Base-by-base conservation (phyloP, 2,113 vertebrate species). In the Larimichthys crocea region DNA sequence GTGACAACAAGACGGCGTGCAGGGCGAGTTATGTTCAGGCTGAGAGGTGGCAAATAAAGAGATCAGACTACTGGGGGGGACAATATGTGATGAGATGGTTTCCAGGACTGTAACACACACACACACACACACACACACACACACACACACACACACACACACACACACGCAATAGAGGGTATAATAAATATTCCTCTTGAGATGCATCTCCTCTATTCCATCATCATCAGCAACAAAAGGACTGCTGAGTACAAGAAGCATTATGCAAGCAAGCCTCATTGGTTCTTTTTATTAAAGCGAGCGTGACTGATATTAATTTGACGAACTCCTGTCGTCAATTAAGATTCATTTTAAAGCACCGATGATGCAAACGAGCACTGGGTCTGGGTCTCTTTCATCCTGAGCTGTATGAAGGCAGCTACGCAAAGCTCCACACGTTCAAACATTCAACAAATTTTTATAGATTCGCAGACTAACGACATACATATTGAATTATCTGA, bases 121-220 rank as follows among this genome's bases (percentile, higher is more conserved):
- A 56, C 7, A 55, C 6, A 46, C 49, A 62, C 80, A 52, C 26
- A 31, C 31, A 31, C 31, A 31, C 31, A 42, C 15, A 56, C 7
- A 55, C 6, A 46, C 49, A 62, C 80, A 52, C 26, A 31, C 31
- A 31, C 31, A 31, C 31, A 26, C 26, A 26, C 26, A 26, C 26
- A 26, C 26, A 26, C 26, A 26, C 26, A 26, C 26, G 2, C 26
- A 26, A 26, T 26, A 2, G 11, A 61, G 46, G 12, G 4, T 20
- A 24, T n/a, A 49, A 66, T 73, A 61, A 53, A 1, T 10, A 46
- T 12, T 66, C 31, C 22, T 57, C 26, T 48, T 10, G 24, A 42
- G 61, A 74, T 10, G 57, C 42, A 35, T 59, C 67, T 70, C 64
- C 26, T 52, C 82, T 76, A 67, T 6, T 19, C 10, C 5, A 74